Conservation (phyloP, 2,113 vertebrate genomes). For the Podiceps cristatus region DNA sequence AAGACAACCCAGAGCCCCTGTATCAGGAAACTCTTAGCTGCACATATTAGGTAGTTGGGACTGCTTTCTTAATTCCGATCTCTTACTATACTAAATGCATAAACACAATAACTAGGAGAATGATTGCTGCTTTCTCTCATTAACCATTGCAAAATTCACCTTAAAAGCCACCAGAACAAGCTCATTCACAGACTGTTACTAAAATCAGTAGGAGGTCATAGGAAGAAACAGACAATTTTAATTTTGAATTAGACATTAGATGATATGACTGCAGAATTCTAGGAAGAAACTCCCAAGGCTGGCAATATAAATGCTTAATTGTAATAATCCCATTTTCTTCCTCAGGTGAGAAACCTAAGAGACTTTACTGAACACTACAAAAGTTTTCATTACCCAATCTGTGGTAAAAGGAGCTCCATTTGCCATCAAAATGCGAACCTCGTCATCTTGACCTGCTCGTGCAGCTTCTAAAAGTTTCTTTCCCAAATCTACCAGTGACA, state of each 20-base stretch:
- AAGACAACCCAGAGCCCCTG: not conserved
- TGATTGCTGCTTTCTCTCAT: not conserved
- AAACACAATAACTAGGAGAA: not conserved
- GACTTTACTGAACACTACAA: not conserved
- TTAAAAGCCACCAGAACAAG: not conserved
- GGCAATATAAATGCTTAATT: not conserved
- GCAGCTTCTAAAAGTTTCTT: conserved; percentile 92
- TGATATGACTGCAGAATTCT: not conserved
- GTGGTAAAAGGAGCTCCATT: conserved; percentile 92
- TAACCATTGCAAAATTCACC: not conserved
- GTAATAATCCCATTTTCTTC: not conserved
- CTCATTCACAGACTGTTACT: not conserved
- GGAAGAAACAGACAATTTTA: not conserved
- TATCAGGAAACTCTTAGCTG: not conserved
- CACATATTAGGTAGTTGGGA: not conserved
- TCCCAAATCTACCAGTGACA: conserved; percentile 88
- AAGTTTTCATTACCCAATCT: conserved; percentile 84
- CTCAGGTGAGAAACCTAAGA: not conserved
- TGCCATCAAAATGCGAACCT: conserved; percentile 91
- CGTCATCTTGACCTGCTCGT: conserved; percentile 88
- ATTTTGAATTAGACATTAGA: not conserved
- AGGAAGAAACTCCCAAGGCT: not conserved
- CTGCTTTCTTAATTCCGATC: not conserved
- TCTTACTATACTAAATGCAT: not conserved
- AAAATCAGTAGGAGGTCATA: not conserved